Evolutionary conservation across 2,888 invertebrate species (phyloP), one percentile per base, ranked within the genome.

Genomic region (Pseudanteris insignis): DNA sequence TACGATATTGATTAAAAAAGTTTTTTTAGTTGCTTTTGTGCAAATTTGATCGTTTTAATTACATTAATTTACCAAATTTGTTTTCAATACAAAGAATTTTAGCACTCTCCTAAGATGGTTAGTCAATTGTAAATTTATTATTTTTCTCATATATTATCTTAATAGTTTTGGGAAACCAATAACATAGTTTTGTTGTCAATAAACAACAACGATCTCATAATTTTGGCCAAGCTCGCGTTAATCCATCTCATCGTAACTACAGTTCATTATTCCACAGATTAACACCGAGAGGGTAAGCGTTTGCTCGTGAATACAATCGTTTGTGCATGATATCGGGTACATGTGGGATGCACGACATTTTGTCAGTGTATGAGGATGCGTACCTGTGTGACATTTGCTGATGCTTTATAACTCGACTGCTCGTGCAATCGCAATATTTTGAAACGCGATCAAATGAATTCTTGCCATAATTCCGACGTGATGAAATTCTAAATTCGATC

Each of bases 331-430:
- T 50, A 59, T 24, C 43, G 37, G 36, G 38, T 54, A 50, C 26
- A 43, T 5, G n/a, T n/a, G n/a, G 36, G 37, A 21, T 43, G 28
- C 33, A 36, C 18, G 30, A 26, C 32, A 21, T 15, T 41, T 37
- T 15, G 34, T 50, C n/a, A n/a, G n/a, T n/a, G 57, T 36, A 44
- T 57, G 63, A 58, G 63, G 53, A 57, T 65, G 63, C 50, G 57
- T 67, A 64, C 55, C 62, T 64, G 68, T 64, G 54, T 62, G 64
- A 68, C 65, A 61, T 66, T 66, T 66, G 68, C 65, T 71, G 70
- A 73, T 69, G 70, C 63, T 68, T 68, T 32, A 57, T 62, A 67
- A 66, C 47, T 64, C 61, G 54, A 55, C 46, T 67, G 66, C 57
- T 26, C 32, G 13, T 63, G 69, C 67, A 69, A 68, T 64, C 61